A percentile compares a stretch with the other conserved stretches of the same genome.
Evolutionary conservation across 2,113 vertebrate species (phyloP).

Genomic region (Puntigrus tetrazona): DNA sequence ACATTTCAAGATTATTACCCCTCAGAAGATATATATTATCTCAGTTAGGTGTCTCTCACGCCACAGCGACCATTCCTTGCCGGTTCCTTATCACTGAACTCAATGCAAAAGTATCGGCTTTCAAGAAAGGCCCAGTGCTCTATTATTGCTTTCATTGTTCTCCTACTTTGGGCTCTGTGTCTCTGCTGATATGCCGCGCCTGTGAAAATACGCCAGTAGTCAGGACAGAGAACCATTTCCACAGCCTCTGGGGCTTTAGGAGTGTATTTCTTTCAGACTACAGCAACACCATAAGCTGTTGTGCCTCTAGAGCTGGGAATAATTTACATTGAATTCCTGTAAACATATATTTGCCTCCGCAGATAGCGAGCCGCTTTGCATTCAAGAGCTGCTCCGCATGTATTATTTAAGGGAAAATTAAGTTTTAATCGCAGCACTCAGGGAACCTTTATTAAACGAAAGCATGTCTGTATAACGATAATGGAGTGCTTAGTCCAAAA

Average conservation of each 20-base stretch:
- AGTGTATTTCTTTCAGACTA: not conserved
- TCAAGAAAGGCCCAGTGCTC: not conserved
- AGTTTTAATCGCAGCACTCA: slow-evolving; percentile 18
- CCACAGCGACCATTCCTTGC: not conserved
- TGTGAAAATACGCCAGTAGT: slow-evolving; percentile 22
- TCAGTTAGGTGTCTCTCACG: not conserved
- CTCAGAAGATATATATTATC: not conserved
- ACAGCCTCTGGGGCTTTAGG: not conserved
- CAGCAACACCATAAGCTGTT: not conserved
- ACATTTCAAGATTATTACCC: slow-evolving; percentile 7
- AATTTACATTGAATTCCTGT: not conserved
- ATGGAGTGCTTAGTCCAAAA: not conserved
- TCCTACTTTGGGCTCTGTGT: slow-evolving; percentile 6
- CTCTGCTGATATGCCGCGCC: slow-evolving; percentile 23
- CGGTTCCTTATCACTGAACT: not conserved
- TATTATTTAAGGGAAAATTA: slow-evolving; percentile 12
- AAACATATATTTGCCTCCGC: slow-evolving; percentile 22
- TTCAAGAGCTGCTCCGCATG: not conserved
- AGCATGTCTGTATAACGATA: not conserved
- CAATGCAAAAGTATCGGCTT: not conserved
- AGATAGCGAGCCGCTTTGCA: not conserved
- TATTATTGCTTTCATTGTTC: slow-evolving; percentile 33
- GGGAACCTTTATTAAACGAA: not conserved
- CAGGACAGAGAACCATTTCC: not conserved
- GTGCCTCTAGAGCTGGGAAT: not conserved